Base-by-base conservation (phyloP, 2,113 vertebrate species). In the Circaetus gallicus region DNA sequence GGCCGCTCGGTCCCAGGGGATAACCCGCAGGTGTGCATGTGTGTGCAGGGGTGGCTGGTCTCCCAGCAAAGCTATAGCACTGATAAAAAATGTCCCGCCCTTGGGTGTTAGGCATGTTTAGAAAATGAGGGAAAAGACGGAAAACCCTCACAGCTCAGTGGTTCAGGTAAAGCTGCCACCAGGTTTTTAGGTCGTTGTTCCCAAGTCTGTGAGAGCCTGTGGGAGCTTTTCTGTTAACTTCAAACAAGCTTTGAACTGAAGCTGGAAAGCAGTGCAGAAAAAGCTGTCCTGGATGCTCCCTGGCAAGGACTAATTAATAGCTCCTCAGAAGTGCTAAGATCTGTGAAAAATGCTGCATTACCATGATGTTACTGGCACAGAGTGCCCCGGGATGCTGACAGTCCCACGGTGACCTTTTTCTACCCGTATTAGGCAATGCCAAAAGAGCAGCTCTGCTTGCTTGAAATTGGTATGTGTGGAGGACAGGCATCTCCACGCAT, bases 11-110 rank as follows among this genome's bases (percentile, higher is more conserved):
- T 29, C 8, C 12, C 12, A 0, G 13, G 40, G 19, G 34, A 22
- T 8, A 36, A 36, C 28, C 34, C 2, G 20, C 24, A 8, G 0
- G 14, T 31, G 25, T 8, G 11, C 19, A 6, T 7, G 16, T 5
- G 34, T 28, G 31, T 12, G 52, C 6, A 1, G 31, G 59, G 43
- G 7, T 5, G n/a, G 5, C 47, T 47, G 50, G 20, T 49, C 65
- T 36, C 16, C 2, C n/a, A 21, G 28, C 61, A 45, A 16, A 24
- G 19, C 32, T 18, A 2, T 3, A 25, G 50, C 38, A 9, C 45
- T 16, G 61, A 7, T 7, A 6, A 45, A 38, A 59, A 2, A 36
- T 18, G 24, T 42, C 69, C 61, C 45, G 45, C 62, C 79, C 38
- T 34, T 14, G 28, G 10, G 14, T 28, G 25, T 65, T 15, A 12